These are phyloP conservation scores for Aptenodytes forsteri DNA, from an alignment of 2,113 vertebrate genomes.

Conservation along the genomic window DNA sequence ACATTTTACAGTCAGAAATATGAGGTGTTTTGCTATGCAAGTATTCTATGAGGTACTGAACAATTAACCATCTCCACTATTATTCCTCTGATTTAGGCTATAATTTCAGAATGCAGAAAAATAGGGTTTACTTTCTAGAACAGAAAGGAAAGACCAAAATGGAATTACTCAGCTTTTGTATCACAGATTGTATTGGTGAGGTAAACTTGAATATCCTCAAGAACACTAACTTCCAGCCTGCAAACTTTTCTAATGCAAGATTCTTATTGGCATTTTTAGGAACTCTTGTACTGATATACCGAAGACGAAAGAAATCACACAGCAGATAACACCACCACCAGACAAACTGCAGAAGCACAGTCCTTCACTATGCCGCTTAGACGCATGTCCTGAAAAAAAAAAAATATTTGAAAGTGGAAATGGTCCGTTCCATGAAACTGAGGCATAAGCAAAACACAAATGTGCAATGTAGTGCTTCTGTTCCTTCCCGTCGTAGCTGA, in stretches of 20 bases:
- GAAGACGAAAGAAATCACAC: neutral
- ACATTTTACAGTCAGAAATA: neutral
- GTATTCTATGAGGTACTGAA: neutral
- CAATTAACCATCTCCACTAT: neutral
- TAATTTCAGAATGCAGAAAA: neutral
- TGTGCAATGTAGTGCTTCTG: neutral
- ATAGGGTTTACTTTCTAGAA: neutral
- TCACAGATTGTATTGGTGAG: neutral
- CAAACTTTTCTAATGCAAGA: neutral
- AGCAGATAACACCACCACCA: neutral
- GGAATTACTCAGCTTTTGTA: neutral
- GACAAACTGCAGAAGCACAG: neutral
- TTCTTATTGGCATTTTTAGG: neutral
- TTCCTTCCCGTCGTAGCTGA: neutral
- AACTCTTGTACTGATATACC: neutral
- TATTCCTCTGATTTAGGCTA: neutral
- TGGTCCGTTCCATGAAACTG: neutral
- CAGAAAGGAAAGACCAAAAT: neutral
- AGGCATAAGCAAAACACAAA: neutral
- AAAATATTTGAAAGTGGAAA: neutral
- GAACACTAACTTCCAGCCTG: neutral
- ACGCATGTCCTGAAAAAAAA: no score
- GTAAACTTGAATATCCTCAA: neutral
- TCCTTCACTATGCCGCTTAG: neutral
- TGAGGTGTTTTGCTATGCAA: neutral